These are phyloP conservation scores for Aleiodes alternator DNA, from an alignment of 2,888 invertebrate genomes.

Conservation along the genomic window DNA sequence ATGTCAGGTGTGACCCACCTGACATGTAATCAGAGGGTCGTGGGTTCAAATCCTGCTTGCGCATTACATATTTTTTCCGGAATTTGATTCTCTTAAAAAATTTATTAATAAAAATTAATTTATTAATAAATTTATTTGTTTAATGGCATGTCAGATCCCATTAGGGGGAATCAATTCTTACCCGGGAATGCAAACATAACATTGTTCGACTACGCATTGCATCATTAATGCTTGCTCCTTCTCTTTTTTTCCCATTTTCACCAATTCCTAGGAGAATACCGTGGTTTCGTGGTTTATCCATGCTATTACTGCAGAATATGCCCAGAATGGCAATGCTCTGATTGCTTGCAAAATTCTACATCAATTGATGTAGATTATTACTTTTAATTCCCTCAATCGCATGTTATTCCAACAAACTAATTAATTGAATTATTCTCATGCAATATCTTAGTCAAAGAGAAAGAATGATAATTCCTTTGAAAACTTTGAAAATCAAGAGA, in stretches of 20 bases:
- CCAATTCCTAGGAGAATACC: slow-evolving; percentile 71
- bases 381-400: background rate
- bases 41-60: too few species aligned
- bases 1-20: too few species aligned
- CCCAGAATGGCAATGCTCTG: slow-evolving; percentile 62
- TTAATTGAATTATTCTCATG: background rate
- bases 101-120: too few species aligned
- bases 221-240: slow-evolving; percentile 70
- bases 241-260: background rate
- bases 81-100: too few species aligned
- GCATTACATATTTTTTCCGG: too few species aligned
- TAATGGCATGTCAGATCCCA: too few species aligned
- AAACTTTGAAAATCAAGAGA: background rate
- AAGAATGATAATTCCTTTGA: background rate
- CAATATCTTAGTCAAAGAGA: background rate
- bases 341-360: slow-evolving; percentile 64
- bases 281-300: slow-evolving; percentile 71
- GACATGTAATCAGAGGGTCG: too few species aligned
- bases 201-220: slow-evolving; percentile 62
- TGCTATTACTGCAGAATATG: slow-evolving; percentile 73
- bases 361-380: background rate
- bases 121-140: too few species aligned
- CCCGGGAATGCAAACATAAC: slow-evolving; percentile 67
- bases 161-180: too few species aligned
- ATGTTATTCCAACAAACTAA: background rate